Base-by-base conservation (phyloP, 2,888 invertebrate genomes). In the Serripes groenlandicus region DNA sequence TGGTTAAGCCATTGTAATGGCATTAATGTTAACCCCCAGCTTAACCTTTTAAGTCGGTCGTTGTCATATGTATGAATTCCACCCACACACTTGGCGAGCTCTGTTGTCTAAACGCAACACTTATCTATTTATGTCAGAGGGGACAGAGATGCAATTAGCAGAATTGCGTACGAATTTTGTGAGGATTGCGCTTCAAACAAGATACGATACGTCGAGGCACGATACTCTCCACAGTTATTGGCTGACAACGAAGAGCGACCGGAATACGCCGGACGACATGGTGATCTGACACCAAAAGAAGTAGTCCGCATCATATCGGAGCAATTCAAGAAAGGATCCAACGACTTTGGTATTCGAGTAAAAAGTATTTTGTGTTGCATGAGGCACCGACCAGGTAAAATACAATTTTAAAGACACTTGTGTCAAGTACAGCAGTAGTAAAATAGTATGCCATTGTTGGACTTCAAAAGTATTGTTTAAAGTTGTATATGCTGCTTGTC, bases 161-260 rank as follows among this genome's bases (percentile, higher is more conserved):
- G 96, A 35, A 92, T 96, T 21, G 95, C 96, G 0, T 95, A 95
- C 80, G 96, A 96, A 90, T 95, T 95, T 85, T 95, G 95, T 78
- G 96, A 96, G 88, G 96, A 96, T 90, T 94, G 95, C 81, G 94
- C 95, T 3, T 89, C 89, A 5, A 91, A 95, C 66, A 95, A 95
- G 3, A 95, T 96, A 1, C 86, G 94, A 32, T 96, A 96, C 89
- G 95, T 95, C 32, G 96, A 96, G 91, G 95, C 95, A 0, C 92
- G 96, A 15, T 95, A 95, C 87, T 93, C 93, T 72, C 96, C 96
- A 0, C 95, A 96, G 77, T 89, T 95, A 9, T 84, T 95, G 15
- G 90, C 95, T 23, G 90, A 89, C 69, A 82, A 80, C 7, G 76
- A 82, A 37, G 74, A 64, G n/a, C 85, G 87, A 60, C 89, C 88